These are phyloP conservation scores for Poeciliopsis occidentalis DNA, from an alignment of 2,113 vertebrate species.

Conservation along the genomic window DNA sequence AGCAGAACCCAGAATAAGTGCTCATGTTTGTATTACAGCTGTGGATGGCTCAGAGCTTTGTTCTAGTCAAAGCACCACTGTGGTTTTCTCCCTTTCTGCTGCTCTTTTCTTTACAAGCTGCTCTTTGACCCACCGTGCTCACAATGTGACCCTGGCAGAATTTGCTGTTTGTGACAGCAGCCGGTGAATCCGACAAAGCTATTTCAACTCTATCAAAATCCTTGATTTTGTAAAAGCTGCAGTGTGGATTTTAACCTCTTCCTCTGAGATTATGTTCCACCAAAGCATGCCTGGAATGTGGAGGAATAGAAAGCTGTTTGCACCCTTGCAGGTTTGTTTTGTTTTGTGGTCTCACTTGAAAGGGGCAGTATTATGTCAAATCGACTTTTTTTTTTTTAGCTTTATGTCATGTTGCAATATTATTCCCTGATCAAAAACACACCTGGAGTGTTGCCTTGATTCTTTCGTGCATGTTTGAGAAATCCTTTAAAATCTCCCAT, in stretches of 20 bases:
- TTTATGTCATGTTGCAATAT: no score
- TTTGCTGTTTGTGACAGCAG: conserved; percentile 28
- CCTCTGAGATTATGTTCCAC: conserved; percentile 59
- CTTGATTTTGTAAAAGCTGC: conserved; percentile 33
- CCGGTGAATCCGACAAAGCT: conserved; percentile 50
- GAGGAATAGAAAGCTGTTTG: conserved; percentile 48
- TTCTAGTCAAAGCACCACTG: conserved; percentile 16
- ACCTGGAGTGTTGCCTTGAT: no score
- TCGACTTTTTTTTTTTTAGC: no score
- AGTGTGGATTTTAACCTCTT: conserved; percentile 51
- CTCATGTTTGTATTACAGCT: conserved; percentile 66
- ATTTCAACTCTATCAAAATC: conserved; percentile 33
- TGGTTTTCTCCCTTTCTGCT: background rate
- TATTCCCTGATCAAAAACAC: no score
- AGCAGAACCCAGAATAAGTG: conserved; percentile 54
- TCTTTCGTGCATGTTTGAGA: no score
- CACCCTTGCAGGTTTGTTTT: no score
- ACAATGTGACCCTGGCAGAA: conserved; percentile 8
- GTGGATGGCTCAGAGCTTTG: conserved; percentile 29
- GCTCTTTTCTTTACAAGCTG: background rate
- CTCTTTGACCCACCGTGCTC: background rate
- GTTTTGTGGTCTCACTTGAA: no score
- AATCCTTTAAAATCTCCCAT: no score
- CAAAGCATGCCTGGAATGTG: conserved; percentile 24
- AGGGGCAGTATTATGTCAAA: no score